Evolutionary conservation across 2,113 vertebrate species (phyloP).

Genomic region (Saccopteryx bilineata): DNA sequence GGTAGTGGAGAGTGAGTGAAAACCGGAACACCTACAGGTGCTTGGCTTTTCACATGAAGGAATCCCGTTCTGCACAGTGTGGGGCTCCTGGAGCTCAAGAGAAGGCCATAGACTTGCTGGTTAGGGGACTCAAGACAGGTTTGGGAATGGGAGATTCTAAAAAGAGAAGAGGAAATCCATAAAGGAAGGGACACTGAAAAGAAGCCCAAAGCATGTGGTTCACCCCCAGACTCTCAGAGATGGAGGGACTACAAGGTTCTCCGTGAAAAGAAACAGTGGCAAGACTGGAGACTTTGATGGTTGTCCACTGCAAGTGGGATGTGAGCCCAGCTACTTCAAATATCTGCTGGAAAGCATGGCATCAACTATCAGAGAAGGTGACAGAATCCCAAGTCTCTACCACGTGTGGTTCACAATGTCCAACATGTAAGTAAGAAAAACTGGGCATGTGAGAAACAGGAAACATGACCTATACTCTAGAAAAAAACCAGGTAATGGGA

Average conservation of each 20-base stretch:
- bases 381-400: background rate
- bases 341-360: background rate
- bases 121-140: background rate
- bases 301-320: too few relatives aligned
- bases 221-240: background rate
- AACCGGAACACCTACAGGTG: too few relatives aligned
- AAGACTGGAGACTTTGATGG: background rate
- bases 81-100: background rate
- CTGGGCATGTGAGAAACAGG: background rate
- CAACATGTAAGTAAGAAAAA: too few relatives aligned
- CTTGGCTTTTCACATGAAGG: background rate
- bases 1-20: background rate
- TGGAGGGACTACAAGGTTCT: rapidly evolving
- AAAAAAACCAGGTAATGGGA: background rate
- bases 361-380: background rate
- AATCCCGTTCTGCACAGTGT: background rate
- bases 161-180: too few relatives aligned
- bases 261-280: background rate
- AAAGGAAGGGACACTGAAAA: background rate
- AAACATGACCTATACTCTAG: background rate
- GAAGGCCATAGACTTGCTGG: background rate
- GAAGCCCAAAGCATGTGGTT: rapidly evolving
- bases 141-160: background rate
- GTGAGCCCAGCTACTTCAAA: background rate
- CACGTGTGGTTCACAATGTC: rapidly evolving